These are phyloP conservation scores for Beris chalybata DNA, from an alignment of 2,888 invertebrate species.

Conservation along the genomic window DNA sequence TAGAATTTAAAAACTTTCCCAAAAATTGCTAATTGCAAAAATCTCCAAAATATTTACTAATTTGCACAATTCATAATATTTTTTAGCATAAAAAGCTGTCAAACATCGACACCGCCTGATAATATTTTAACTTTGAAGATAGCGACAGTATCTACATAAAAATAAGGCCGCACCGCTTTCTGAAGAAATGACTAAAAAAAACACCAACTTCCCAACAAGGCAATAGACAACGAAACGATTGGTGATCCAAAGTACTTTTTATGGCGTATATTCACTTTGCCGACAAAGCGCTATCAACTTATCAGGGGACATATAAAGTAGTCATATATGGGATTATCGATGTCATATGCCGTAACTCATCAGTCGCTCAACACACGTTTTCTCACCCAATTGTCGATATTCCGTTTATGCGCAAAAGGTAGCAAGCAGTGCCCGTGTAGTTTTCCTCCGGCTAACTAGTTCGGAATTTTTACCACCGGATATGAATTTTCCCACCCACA, in stretches of 20 bases:
- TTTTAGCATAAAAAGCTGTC: slow-evolving; percentile 18
- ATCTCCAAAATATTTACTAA: not conserved
- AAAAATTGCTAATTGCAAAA: too few relatives aligned
- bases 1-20: too few relatives aligned
- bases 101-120: slow-evolving; percentile 31
- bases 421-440: too few relatives aligned
- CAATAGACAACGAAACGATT: slow-evolving; percentile 31
- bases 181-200: not conserved
- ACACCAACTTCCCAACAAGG: slow-evolving; percentile 8
- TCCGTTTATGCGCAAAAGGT: too few relatives aligned
- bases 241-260: slow-evolving; percentile 33
- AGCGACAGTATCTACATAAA: slow-evolving; percentile 3
- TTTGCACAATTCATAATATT: slow-evolving; percentile 13
- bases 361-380: slow-evolving; percentile 2
- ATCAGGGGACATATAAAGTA: slow-evolving; percentile 32
- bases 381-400: not conserved
- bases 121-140: slow-evolving; percentile 21
- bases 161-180: slow-evolving; percentile 1
- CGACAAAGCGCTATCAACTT: slow-evolving; percentile 34
- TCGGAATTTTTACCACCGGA: too few relatives aligned
- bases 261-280: slow-evolving; percentile 21
- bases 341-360: slow-evolving; percentile 24
- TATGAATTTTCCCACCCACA: too few relatives aligned
- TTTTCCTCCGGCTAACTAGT: too few relatives aligned
- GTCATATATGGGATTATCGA: slow-evolving; percentile 31